phyloP scores from a whole-genome alignment of 2,888 invertebrate genomes.

The Agrotis clavis region DNA sequence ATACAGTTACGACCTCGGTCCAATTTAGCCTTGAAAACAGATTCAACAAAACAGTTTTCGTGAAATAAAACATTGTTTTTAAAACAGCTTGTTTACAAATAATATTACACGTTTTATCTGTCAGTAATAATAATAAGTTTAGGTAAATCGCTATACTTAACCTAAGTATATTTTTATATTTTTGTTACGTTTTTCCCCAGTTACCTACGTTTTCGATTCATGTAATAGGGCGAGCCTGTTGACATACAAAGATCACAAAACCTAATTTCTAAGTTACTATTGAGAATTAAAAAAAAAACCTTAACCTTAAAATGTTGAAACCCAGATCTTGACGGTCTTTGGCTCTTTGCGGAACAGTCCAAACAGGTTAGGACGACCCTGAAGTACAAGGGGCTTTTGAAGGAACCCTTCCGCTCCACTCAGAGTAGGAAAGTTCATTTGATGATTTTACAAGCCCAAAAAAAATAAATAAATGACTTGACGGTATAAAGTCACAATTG shows the following conservation, averaged over 20 bases:
- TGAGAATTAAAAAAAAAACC: background rate
- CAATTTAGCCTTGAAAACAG: background rate
- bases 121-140: too few relatives aligned
- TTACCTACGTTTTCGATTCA: too few relatives aligned
- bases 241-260: background rate
- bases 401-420: too few relatives aligned
- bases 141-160: too few relatives aligned
- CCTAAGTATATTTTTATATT: too few relatives aligned
- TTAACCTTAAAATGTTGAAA: background rate
- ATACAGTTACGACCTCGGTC: background rate
- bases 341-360: too few relatives aligned
- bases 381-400: too few relatives aligned
- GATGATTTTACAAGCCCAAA: too few relatives aligned
- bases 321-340: too few relatives aligned
- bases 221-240: background rate
- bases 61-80: background rate
- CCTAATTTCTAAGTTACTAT: background rate
- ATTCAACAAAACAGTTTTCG: slow-evolving; percentile 5
- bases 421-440: too few relatives aligned
- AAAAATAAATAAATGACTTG: too few relatives aligned
- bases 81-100: slow-evolving; percentile 1
- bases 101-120: background rate
- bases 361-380: too few relatives aligned
- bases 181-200: background rate
- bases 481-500: background rate